Base-by-base conservation (phyloP, 2,888 invertebrate species). In the Harpagoxenus sublaevis region DNA sequence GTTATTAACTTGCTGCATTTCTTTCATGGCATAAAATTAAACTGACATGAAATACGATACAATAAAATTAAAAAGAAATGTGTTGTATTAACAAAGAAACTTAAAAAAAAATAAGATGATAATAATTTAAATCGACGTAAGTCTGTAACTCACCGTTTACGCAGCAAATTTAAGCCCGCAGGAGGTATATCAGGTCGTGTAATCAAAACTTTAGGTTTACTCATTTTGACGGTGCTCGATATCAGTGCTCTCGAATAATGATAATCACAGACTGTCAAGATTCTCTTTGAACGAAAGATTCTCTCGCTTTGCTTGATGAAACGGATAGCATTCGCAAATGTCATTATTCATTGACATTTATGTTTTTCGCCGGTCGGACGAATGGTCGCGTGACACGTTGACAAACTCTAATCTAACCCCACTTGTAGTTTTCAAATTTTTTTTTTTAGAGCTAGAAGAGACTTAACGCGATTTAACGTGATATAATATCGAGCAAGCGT, bases 111-210 rank as follows among this genome's bases (percentile, higher is more conserved):
- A 55, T 39, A n/a, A 55, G 9, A 55, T n/a, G 39, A 39, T 8
- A 51, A 15, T 48, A n/a, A 55, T n/a, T 55, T 23, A 8, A 55
- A 8, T 9, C 55, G 6, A 28, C 23, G 23, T 23, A 23, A 23
- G 23, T 23, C 0, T 4, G 4, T 4, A 28, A 96, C 96, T 96
- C 95, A 97, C 97, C 96, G 96, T 93, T 97, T 95, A 88, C 96
- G 94, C 18, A 98, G 95, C 85, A 98, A 93, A 81, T 97, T 96
- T 31, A 97, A 94, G 63, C 97, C 98, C 87, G 96, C 96, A 75
- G 96, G 94, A 0, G 97, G 97, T 87, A 97, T 96, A 93, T 97
- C 97, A 0, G 96, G 96, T 53, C 97, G 97, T 5, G 97, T 97
- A 42, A 98, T 96, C 85, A 98, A 96, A 87, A 98, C 97, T 95